Conservation (phyloP, 2,797 vertebrate genomes). For the Chelon labrosus region DNA sequence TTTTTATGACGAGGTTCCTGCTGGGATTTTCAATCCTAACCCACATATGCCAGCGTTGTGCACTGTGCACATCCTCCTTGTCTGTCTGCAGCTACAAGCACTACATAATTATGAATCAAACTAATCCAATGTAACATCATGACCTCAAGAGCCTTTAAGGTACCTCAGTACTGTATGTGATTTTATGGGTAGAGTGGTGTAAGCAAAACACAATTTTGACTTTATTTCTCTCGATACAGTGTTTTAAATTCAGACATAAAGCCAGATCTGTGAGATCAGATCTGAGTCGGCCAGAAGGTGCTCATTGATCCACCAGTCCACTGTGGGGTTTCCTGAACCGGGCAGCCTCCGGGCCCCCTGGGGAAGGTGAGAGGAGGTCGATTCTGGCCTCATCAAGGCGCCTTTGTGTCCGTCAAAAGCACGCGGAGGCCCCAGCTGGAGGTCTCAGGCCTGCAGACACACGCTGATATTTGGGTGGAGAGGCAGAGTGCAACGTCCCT, state of each 20-base stretch:
- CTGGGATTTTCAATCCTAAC: conserved; percentile 26
- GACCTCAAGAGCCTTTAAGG: no score
- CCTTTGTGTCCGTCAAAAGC: conserved; percentile 62
- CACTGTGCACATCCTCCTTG: background rate
- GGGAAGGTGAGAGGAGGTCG: conserved; percentile 65
- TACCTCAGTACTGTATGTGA: no score
- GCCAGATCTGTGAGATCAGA: background rate
- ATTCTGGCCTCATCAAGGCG: conserved; percentile 64
- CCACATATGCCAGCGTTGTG: no score
- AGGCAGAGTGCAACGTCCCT: conserved; percentile 55
- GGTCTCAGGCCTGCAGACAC: conserved; percentile 78
- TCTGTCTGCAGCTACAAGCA: background rate
- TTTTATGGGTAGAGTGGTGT: background rate
- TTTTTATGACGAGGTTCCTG: conserved; percentile 34
- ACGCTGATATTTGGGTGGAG: conserved; percentile 74
- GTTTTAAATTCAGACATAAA: background rate
- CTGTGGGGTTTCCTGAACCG: conserved; percentile 11
- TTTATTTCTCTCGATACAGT: background rate
- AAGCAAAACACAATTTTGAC: background rate
- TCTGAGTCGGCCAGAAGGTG: conserved; percentile 40
- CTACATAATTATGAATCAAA: no score
- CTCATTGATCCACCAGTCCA: conserved; percentile 53
- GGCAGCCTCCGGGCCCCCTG: conserved; percentile 30
- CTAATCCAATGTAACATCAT: background rate
- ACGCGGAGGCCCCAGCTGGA: conserved; percentile 66